Percentiles rank a stretch among this genome's conserved stretches.
Evolutionary conservation across 92 coral and sea anemone genomes (phyloP).

Genomic region (Actinostola sp.): DNA sequence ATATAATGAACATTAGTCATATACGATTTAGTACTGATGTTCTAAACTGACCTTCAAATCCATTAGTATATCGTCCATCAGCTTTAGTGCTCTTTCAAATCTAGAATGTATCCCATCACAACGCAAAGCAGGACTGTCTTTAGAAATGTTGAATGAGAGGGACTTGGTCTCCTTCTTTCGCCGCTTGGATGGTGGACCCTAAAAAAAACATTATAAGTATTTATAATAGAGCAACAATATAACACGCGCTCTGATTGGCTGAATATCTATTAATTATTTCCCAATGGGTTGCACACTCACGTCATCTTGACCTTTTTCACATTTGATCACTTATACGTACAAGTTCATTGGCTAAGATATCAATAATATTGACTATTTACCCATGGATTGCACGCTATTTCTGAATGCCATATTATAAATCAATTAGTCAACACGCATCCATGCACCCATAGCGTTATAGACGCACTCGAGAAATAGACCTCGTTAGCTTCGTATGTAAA

Average conservation of each 20-base stretch:
- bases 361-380: too few species aligned
- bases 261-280: not conserved
- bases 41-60: constrained; percentile 63
- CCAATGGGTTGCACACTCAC: too few species aligned
- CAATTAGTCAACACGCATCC: too few species aligned
- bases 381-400: too few species aligned
- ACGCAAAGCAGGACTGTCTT: constrained; percentile 23
- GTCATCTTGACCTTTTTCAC: too few species aligned
- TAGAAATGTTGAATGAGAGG: constrained; percentile 64
- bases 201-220: not conserved
- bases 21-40: not conserved
- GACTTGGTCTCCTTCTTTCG: constrained; percentile 81
- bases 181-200: constrained; percentile 80
- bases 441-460: too few species aligned
- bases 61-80: constrained; percentile 39
- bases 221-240: not conserved
- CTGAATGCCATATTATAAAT: too few species aligned
- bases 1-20: too few species aligned
- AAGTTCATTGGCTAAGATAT: too few species aligned
- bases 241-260: not conserved
- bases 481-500: too few species aligned
- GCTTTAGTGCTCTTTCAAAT: constrained; percentile 31
- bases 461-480: too few species aligned
- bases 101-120: not conserved
- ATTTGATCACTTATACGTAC: too few species aligned